Base-by-base conservation (phyloP, 2,797 vertebrate genomes). In the Eidolon dupreanum region DNA sequence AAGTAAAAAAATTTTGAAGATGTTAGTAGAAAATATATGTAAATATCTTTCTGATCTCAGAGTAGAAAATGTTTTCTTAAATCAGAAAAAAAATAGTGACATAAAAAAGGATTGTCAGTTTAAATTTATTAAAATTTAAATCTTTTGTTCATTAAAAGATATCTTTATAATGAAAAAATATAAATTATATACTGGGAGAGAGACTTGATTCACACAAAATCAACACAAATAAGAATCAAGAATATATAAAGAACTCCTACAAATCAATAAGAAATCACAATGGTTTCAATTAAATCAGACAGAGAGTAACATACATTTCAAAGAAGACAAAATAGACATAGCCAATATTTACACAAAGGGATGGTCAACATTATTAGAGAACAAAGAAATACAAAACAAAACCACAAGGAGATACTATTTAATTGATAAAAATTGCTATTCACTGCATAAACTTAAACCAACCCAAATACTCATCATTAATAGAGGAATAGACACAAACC, bases 181-280 rank as follows among this genome's bases (percentile, higher is more conserved):
- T 28, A 89, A 82, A 51, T 73, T 92, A 87, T 17, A 55, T 74
- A 71, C 41, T 92, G 1, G 3, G 6, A 90, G 4, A 84, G 9
- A 88, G 66, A 26, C 0, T 89, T 86, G 4, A 1, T 38, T 66
- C 75, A 46, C 6, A 66, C 8, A 93, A 86, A 88, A 91, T 33
- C 36, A 86, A 53, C 10, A 63, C 38, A 95, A 94, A 77, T 85
- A 51, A 41, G 9, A 66, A 66, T 22, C 6, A 59, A 92, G 26
- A 91, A 75, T 78, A 81, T 16, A 22, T 46, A 71, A 57, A 33
- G 10, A 73, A 82, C 2, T 77, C 31, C 20, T 70, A 88, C 0
- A 93, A 89, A 88, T 86, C 41, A 93, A 20, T 55, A 78, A 88
- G 33, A 93, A 95, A 97, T 13, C 10, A 79, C 6, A 63, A 71